A percentile compares a stretch with the other conserved stretches of the same genome.
These are phyloP conservation scores for Platycercus adscitus DNA, from an alignment of 2,113 vertebrate genomes.

Conservation along the genomic window DNA sequence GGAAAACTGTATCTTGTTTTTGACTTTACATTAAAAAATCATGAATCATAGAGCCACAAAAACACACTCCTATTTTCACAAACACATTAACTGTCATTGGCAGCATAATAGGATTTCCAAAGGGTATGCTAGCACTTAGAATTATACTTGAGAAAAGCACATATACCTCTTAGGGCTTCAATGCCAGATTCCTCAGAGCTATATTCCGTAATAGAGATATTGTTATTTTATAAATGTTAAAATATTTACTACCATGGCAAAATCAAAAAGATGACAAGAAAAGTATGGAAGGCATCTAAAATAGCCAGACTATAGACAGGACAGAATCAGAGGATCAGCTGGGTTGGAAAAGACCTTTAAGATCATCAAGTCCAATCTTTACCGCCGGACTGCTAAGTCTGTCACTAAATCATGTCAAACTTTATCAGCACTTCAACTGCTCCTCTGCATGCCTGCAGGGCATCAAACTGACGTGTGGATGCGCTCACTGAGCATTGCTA, in stretches of 20 bases:
- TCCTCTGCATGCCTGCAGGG: not conserved
- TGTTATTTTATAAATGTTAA: not conserved
- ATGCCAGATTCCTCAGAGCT: not conserved
- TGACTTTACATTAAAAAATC: not conserved
- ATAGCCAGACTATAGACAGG: not conserved
- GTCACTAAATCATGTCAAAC: not conserved
- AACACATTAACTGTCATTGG: not conserved
- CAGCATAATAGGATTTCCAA: not conserved
- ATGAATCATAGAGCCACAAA: not conserved
- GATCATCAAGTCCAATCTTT: not conserved
- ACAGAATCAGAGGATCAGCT: not conserved
- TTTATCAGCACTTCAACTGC: not conserved
- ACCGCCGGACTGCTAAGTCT: not conserved
- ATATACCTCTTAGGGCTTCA: not conserved
- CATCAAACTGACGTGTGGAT: fast-evolving
- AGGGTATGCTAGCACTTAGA: not conserved
- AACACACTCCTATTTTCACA: not conserved
- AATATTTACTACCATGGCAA: not conserved
- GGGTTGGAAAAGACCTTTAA: not conserved
- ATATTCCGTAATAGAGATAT: not conserved
- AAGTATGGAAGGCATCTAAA: not conserved
- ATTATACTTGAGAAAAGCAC: not conserved
- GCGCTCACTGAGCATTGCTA: not conserved
- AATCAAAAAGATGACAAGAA: not conserved
- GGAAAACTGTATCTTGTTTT: not conserved